A percentile compares a stretch with the other conserved stretches of the same genome.
phyloP scores from a whole-genome alignment of 2,797 vertebrate species.

The Neoniphon sammara region DNA sequence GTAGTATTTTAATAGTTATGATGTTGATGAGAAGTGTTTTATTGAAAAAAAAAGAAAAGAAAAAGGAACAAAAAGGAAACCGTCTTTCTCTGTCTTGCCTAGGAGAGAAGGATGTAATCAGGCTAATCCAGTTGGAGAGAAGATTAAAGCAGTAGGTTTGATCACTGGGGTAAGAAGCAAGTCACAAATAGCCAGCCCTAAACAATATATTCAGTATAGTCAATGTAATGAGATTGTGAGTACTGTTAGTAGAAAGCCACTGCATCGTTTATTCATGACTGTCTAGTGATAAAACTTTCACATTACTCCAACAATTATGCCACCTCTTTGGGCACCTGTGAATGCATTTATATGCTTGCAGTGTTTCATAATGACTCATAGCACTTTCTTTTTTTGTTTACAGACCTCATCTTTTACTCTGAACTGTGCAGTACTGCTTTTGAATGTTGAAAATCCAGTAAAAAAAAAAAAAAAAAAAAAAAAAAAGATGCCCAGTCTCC shows the following conservation, averaged over 20 bases:
- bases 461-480: background rate
- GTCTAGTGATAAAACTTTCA: no score
- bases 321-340: no score
- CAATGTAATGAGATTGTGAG: background rate
- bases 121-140: slow-evolving; percentile 32
- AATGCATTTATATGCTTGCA: no score
- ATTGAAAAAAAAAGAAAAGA: background rate
- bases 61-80: slow-evolving; percentile 9
- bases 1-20: background rate
- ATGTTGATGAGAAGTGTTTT: background rate
- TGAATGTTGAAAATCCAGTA: background rate
- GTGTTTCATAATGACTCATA: no score
- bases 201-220: background rate
- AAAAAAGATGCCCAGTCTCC: background rate
- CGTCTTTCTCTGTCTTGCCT: background rate
- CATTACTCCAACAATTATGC: no score
- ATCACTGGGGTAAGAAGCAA: slow-evolving; percentile 6
- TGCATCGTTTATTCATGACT: background rate
- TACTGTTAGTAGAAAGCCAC: background rate
- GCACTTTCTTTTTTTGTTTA: background rate
- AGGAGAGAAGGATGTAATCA: slow-evolving; percentile 30
- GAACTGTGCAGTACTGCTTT: background rate
- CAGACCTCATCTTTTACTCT: slow-evolving; percentile 1
- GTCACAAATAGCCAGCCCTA: background rate
- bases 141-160: slow-evolving; percentile 22